A percentile compares a stretch with the other conserved stretches of the same genome.
Conservation (phyloP, 2,797 vertebrate species). For the Fistularia commersonii region DNA sequence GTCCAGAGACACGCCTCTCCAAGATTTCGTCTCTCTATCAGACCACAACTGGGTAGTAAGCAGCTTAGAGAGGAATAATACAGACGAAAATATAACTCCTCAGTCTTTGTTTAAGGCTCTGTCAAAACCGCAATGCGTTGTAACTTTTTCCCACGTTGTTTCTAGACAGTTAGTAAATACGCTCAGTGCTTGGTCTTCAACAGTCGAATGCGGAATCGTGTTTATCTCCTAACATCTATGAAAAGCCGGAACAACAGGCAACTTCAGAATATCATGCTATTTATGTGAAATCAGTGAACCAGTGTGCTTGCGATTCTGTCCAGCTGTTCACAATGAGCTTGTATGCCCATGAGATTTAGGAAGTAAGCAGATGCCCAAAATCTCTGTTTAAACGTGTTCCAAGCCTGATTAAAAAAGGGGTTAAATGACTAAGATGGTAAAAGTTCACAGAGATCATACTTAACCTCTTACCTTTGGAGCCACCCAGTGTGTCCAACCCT, state of each 20-base stretch:
- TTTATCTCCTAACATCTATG: background rate
- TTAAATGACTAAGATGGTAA: constrained; percentile 46
- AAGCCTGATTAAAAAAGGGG: constrained; percentile 65
- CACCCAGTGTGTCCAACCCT: constrained; percentile 26
- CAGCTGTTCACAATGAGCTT: constrained; percentile 60
- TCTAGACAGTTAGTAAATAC: constrained; percentile 13
- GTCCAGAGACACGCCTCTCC: constrained; percentile 69
- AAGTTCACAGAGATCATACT: constrained; percentile 60
- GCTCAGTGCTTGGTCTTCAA: background rate
- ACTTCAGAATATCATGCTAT: constrained; percentile 25
- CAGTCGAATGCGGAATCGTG: no score
- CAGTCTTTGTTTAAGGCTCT: constrained; percentile 48
- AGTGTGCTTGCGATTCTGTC: constrained; percentile 39
- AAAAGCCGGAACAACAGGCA: constrained; percentile 2
- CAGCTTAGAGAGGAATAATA: constrained; percentile 59
- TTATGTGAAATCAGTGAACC: constrained; percentile 31
- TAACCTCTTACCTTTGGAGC: constrained; percentile 53
- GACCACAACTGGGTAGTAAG: constrained; percentile 65
- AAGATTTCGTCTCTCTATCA: constrained; percentile 67
- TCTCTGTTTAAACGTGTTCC: constrained; percentile 60
- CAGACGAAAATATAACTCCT: constrained; percentile 46
- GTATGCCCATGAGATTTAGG: constrained; percentile 52
- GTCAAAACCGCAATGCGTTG: constrained; percentile 1
- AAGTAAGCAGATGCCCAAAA: constrained; percentile 53
- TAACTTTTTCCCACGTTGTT: constrained; percentile 8